These are phyloP conservation scores for Macrochelys suwanniensis DNA, from an alignment of 2,797 vertebrate genomes.

Conservation along the genomic window DNA sequence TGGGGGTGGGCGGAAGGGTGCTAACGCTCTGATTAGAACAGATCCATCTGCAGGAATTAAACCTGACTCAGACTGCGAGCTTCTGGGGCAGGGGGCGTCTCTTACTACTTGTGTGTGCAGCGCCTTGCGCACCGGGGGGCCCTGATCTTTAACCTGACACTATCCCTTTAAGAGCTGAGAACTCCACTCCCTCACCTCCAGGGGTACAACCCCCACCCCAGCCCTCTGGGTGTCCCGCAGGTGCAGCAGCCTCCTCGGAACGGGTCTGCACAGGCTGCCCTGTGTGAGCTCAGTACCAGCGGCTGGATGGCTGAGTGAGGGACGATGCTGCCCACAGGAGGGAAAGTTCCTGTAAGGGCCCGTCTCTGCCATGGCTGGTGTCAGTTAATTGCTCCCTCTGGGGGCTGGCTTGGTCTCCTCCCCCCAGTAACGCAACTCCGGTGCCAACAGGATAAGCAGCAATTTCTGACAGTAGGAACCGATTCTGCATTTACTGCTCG, in stretches of 20 bases:
- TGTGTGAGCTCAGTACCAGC: neutral
- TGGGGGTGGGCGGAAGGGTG: neutral
- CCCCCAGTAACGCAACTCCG: neutral
- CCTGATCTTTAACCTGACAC: fast-evolving
- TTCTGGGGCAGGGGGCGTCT: neutral
- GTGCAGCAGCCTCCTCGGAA: neutral
- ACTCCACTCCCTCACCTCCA: no score
- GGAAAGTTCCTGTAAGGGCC: no score
- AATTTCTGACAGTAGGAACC: fast-evolving
- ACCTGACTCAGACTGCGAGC: neutral
- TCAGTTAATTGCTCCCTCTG: neutral
- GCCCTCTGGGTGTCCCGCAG: neutral
- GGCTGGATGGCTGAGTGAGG: neutral
- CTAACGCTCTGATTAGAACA: neutral
- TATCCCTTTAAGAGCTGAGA: fast-evolving
- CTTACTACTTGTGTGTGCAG: neutral
- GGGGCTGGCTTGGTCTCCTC: neutral
- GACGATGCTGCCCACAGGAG: neutral
- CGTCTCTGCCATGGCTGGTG: neutral
- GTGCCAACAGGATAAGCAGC: neutral
- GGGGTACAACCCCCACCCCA: neutral
- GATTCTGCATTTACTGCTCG: fast-evolving
- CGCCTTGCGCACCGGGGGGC: fast-evolving
- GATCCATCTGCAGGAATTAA: neutral
- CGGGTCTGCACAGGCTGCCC: no score